Evolutionary conservation across 1,140 invertebrate species (phyloP), one percentile per base, ranked within the genome.

Genomic region (Heterodera carotae): DNA sequence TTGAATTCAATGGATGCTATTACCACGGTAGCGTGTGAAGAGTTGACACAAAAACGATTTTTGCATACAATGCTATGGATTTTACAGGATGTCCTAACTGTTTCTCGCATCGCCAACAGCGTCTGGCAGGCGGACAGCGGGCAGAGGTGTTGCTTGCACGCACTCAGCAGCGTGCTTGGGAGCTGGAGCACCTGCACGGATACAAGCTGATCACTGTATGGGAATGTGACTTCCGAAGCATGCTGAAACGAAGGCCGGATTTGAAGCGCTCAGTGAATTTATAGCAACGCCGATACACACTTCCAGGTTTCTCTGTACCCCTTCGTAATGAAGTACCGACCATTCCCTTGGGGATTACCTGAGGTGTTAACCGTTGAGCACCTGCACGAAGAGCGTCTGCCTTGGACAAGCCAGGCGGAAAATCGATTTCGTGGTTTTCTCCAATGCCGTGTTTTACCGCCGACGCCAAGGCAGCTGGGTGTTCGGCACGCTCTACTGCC

Each of bases 1-100:
- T 74, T 33, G 72, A 74, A 22, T 74, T 27, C 33, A 59, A 31
- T 8, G 72, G 72, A 0, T 73, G 68, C 15, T 69, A 69, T 18
- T 12, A 18, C 0, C 68, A 74, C 18, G 56, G 53, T 69, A 18
- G 34, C 8, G 33, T 22, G 22, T 48, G 2, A 7, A 4, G 22
- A 53, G n/a, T 53, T 43, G 39, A 6, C 6, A 12, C 39, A 43
- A 22, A 60, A n/a, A n/a, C n/a, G n/a, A n/a, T 72, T n/a, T 34
- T 67, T 6, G 18, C 36, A 22, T 43, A 43, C n/a, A 6, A 39
- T 10, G 36, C 36, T 10, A 39, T 39, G 4, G 36, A 6, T 18
- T 53, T 53, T 22, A 33, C n/a, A 56, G 71, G 71, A n/a, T 73
- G 71, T 29, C 71, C n/a, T 27, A 6, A 7, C 2, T 73, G 71